Conservation (phyloP, 2,113 vertebrate species). For the Psammodynastes pulverulentus region DNA sequence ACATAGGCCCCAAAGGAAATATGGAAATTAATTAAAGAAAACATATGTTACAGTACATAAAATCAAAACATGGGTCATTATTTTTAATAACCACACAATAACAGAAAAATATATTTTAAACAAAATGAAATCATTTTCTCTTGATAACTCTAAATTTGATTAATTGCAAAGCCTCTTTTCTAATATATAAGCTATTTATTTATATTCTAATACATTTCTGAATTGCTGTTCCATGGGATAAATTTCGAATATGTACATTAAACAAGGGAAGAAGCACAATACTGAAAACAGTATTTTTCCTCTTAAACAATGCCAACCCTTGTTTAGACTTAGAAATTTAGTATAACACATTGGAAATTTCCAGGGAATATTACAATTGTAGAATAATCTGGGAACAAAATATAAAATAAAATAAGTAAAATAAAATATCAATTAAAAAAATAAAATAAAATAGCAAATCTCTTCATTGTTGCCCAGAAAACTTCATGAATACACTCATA, state of each 20-base stretch:
- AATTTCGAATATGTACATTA: not conserved
- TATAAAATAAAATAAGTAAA: too few species aligned
- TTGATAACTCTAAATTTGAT: not conserved
- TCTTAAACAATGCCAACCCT: not conserved
- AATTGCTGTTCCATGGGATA: not conserved
- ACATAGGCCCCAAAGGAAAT: not conserved
- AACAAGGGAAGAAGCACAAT: not conserved
- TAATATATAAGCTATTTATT: not conserved
- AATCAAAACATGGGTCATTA: not conserved
- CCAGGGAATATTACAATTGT: too few species aligned
- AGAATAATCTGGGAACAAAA: too few species aligned
- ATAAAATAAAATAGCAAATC: too few species aligned
- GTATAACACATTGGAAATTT: too few species aligned
- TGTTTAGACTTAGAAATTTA: too few species aligned
- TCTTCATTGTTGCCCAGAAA: too few species aligned
- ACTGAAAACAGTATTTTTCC: not conserved
- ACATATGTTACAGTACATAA: not conserved
- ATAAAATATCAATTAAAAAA: too few species aligned
- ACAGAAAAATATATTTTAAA: not conserved
- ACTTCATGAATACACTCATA: too few species aligned
- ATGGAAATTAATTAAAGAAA: not conserved
- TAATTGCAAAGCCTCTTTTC: not conserved
- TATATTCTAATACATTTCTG: not conserved
- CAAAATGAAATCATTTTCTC: not conserved
- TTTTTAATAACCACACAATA: not conserved